Evolutionary conservation across 1,140 invertebrate genomes (phyloP).

Genomic region (Solen grandis): DNA sequence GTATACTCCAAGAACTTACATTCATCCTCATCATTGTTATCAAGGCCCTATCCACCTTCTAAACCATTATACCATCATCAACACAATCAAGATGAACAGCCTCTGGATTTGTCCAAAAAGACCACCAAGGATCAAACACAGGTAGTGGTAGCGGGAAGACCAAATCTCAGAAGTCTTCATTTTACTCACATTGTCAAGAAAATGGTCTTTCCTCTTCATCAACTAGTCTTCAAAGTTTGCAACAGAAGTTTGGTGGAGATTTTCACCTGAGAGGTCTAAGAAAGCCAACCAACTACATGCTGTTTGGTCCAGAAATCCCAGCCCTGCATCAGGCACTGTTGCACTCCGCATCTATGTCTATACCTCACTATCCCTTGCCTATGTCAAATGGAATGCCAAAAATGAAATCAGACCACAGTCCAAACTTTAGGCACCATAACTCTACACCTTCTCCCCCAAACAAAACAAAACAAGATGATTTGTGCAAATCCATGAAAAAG

Average conservation of each 20-base stretch:
- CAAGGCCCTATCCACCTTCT: slow-evolving; percentile 26
- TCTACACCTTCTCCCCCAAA: slow-evolving; percentile 28
- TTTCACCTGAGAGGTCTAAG: slow-evolving; percentile 64
- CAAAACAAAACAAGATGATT: slow-evolving; percentile 39
- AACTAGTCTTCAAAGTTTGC: slow-evolving; percentile 75
- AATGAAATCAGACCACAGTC: slow-evolving; percentile 28
- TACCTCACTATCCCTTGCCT: slow-evolving; percentile 38
- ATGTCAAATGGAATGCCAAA: slow-evolving; percentile 49
- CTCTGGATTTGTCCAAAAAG: slow-evolving; percentile 74
- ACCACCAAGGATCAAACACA: slow-evolving; percentile 18
- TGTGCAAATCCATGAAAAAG: slow-evolving; percentile 4
- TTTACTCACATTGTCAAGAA: slow-evolving; percentile 9
- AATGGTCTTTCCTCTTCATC: slow-evolving; percentile 64
- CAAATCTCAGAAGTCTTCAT: background rate
- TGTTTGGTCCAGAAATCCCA: slow-evolving; percentile 54
- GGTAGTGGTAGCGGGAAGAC: background rate
- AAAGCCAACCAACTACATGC: slow-evolving; percentile 57
- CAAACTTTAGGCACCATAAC: slow-evolving; percentile 31
- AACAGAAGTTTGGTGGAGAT: slow-evolving; percentile 75
- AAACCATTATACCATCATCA: slow-evolving; percentile 3
- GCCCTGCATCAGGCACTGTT: slow-evolving; percentile 47
- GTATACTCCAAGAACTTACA: slow-evolving; percentile 16
- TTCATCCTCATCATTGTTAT: slow-evolving; percentile 28
- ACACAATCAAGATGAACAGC: slow-evolving; percentile 65
- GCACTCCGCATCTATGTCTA: slow-evolving; percentile 41